These are phyloP conservation scores for Dendrolimus kikuchii DNA, from an alignment of 1,140 invertebrate genomes.

Conservation along the genomic window DNA sequence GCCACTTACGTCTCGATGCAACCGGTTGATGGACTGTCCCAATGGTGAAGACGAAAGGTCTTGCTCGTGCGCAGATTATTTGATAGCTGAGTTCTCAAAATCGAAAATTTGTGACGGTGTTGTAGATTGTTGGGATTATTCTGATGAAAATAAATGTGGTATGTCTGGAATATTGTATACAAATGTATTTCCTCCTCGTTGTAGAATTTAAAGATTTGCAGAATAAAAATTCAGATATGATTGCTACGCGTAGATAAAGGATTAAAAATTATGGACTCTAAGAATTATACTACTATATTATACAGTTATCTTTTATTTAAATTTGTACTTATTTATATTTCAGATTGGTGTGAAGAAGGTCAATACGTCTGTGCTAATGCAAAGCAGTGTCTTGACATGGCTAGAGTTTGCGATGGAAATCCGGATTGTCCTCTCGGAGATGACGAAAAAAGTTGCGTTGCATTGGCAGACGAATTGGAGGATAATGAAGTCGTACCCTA, in stretches of 20 bases:
- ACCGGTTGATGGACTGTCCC: slow-evolving; percentile 81
- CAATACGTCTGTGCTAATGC: slow-evolving; percentile 85
- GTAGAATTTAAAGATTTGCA: no score
- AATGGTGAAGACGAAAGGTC: slow-evolving; percentile 81
- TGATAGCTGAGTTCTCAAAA: slow-evolving; percentile 78
- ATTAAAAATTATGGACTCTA: no score
- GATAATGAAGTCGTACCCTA: slow-evolving; percentile 73
- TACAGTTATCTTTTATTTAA: neutral
- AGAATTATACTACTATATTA: no score
- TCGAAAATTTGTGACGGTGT: slow-evolving; percentile 88
- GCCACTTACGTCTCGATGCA: slow-evolving; percentile 78
- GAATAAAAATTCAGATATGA: no score
- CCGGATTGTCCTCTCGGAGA: slow-evolving; percentile 86
- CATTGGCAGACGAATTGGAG: slow-evolving; percentile 63
- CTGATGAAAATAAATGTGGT: slow-evolving; percentile 86
- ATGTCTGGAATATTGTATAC: slow-evolving; percentile 20
- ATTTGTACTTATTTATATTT: slow-evolving; percentile 12
- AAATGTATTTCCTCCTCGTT: no score
- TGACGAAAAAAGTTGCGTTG: slow-evolving; percentile 85
- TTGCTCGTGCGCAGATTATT: slow-evolving; percentile 84
- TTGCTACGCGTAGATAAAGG: no score
- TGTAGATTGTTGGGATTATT: slow-evolving; percentile 85
- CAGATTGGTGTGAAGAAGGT: slow-evolving; percentile 82
- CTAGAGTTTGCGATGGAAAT: slow-evolving; percentile 81
- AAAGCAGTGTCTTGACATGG: slow-evolving; percentile 77